A percentile compares a stretch with the other conserved stretches of the same genome.
Conservation (phyloP, 1,140 invertebrate genomes). For the Lordiphosa collinella region DNA sequence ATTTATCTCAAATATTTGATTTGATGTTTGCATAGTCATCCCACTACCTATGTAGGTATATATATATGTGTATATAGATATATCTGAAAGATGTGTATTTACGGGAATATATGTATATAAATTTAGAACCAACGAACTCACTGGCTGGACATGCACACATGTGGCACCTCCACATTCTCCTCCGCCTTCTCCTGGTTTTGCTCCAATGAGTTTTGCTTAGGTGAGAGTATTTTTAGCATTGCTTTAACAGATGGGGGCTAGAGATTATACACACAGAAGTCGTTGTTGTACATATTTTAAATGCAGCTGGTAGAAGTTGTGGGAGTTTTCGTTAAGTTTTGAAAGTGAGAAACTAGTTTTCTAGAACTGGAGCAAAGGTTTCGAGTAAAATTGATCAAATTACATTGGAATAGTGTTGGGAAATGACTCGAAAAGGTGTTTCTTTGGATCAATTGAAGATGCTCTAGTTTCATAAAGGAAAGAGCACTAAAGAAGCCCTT, state of each 20-base stretch:
- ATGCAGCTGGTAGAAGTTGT: slow-evolving; percentile 1
- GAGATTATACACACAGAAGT: slow-evolving; percentile 5
- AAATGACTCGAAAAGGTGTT: no score
- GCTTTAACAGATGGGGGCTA: slow-evolving; percentile 20
- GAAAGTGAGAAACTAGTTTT: not conserved
- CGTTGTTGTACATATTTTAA: slow-evolving; percentile 8
- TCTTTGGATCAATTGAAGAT: no score
- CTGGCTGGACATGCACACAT: slow-evolving; percentile 26
- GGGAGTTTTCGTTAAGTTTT: not conserved
- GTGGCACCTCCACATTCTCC: slow-evolving; percentile 15
- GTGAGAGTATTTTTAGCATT: slow-evolving; percentile 46
- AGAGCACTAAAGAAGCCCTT: no score
- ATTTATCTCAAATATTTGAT: slow-evolving; percentile 34
- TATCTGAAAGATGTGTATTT: slow-evolving; percentile 2
- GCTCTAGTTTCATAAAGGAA: no score
- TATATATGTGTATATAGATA: slow-evolving; percentile 20
- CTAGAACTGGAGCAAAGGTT: not conserved
- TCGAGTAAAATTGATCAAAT: not conserved
- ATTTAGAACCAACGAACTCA: slow-evolving; percentile 7
- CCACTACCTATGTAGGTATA: no score
- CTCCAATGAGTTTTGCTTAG: slow-evolving; percentile 37
- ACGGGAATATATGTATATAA: slow-evolving; percentile 1
- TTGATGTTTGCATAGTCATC: slow-evolving; percentile 59
- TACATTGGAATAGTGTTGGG: no score
- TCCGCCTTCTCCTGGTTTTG: slow-evolving; percentile 5